phyloP scores from a whole-genome alignment of 2,888 invertebrate species.

The Osedax fenrisi region DNA sequence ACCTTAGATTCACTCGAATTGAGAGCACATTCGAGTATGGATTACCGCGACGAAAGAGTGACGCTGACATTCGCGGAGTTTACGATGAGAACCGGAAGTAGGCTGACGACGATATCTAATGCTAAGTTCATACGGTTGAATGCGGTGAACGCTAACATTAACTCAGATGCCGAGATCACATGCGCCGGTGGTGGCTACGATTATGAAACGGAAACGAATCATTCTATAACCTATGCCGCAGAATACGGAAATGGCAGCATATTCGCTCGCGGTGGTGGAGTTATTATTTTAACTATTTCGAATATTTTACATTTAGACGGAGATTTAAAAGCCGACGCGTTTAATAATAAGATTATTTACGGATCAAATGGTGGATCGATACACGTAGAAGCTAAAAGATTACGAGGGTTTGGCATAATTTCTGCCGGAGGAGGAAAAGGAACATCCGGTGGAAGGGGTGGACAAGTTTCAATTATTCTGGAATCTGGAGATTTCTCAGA shows the following conservation, averaged over 20 bases:
- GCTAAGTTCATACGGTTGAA: too few relatives aligned
- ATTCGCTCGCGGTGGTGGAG: constrained; percentile 37
- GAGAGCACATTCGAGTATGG: too few relatives aligned
- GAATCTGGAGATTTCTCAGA: not conserved
- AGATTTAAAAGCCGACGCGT: constrained; percentile 33
- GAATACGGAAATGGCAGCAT: constrained; percentile 37
- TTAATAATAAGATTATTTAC: constrained; percentile 34
- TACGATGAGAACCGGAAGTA: too few relatives aligned
- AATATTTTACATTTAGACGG: constrained; percentile 36
- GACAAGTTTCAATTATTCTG: not conserved
- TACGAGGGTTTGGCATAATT: constrained; percentile 39
- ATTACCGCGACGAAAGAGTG: too few relatives aligned
- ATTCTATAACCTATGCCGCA: constrained; percentile 33
- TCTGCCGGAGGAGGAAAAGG: constrained; percentile 36
- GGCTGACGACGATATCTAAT: too few relatives aligned
- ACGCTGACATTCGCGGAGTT: too few relatives aligned
- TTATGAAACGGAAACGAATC: too few relatives aligned
- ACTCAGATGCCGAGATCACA: too few relatives aligned
- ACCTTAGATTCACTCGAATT: too few relatives aligned
- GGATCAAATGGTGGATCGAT: constrained; percentile 38
- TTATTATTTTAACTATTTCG: constrained; percentile 30
- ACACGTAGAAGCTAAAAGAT: constrained; percentile 30
- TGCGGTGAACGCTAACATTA: too few relatives aligned
- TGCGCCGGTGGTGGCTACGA: too few relatives aligned
- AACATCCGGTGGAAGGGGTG: constrained; percentile 27